A percentile compares a stretch with the other conserved stretches of the same genome.
These are phyloP conservation scores for Rhysida immarginata DNA, from an alignment of 1,140 invertebrate species.

Conservation along the genomic window DNA sequence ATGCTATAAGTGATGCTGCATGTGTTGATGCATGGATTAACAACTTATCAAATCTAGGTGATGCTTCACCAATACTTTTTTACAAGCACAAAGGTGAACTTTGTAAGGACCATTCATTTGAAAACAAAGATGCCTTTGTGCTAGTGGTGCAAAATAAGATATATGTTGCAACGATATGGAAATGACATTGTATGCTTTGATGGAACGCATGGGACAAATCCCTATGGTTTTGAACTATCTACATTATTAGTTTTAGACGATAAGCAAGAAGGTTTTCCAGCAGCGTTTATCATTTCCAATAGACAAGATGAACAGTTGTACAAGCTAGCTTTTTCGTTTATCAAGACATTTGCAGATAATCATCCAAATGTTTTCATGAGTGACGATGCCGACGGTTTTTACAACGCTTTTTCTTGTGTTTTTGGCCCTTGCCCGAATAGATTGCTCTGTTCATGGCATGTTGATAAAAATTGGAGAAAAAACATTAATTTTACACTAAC, in stretches of 20 bases:
- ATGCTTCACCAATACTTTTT: neutral
- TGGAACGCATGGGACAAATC: neutral
- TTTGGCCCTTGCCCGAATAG: neutral
- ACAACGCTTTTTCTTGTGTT: neutral
- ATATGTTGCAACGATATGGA: neutral
- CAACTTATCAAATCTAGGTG: neutral
- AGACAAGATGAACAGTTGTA: neutral
- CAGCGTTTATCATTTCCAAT: neutral
- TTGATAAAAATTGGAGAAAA: neutral
- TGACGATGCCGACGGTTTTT: neutral
- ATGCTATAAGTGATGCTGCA: neutral
- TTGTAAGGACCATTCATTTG: neutral
- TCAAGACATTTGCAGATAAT: neutral
- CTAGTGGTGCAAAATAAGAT: neutral
- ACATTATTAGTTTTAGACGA: neutral
- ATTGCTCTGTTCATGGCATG: neutral
- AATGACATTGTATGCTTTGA: neutral
- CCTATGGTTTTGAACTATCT: neutral
- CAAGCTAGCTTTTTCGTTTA: neutral
- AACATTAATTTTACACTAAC: neutral
- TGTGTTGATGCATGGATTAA: neutral
- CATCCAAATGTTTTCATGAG: neutral
- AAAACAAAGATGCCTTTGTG: neutral
- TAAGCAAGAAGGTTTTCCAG: neutral
- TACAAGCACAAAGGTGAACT: neutral